Evolutionary conservation across 2,113 vertebrate species (phyloP).

Genomic region (Indicator indicator): DNA sequence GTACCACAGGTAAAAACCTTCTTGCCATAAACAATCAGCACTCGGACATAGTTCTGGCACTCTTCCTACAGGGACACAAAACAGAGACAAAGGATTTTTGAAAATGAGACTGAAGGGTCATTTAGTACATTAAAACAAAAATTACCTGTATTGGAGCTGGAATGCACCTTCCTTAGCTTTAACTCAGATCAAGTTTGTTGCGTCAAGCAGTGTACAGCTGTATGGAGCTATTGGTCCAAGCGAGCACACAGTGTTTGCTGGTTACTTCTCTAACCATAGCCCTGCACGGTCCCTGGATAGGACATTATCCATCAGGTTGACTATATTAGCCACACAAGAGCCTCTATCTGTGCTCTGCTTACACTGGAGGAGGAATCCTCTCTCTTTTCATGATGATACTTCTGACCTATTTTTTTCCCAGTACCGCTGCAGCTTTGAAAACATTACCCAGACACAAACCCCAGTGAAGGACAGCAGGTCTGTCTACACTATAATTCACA

Average conservation of each 20-base stretch:
- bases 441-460: background rate
- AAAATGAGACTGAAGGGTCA: background rate
- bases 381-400: background rate
- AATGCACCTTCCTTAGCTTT: background rate
- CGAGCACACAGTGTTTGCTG: background rate
- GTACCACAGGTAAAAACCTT: constrained; percentile 96
- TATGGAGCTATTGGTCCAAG: background rate
- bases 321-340: background rate
- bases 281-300: background rate
- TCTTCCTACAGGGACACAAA: constrained; percentile 81
- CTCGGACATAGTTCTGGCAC: constrained; percentile 97
- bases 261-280: background rate
- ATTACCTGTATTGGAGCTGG: background rate
- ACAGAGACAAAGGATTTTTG: background rate
- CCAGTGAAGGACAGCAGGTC: background rate
- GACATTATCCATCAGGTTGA: background rate
- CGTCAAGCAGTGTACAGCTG: background rate
- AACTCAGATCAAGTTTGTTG: background rate
- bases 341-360: background rate
- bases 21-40: constrained; percentile 91
- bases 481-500: background rate
- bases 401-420: background rate
- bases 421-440: background rate
- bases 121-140: background rate
- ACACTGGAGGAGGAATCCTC: background rate